Conservation (phyloP, 2,797 vertebrate species). For the Hyperoplus immaculatus region DNA sequence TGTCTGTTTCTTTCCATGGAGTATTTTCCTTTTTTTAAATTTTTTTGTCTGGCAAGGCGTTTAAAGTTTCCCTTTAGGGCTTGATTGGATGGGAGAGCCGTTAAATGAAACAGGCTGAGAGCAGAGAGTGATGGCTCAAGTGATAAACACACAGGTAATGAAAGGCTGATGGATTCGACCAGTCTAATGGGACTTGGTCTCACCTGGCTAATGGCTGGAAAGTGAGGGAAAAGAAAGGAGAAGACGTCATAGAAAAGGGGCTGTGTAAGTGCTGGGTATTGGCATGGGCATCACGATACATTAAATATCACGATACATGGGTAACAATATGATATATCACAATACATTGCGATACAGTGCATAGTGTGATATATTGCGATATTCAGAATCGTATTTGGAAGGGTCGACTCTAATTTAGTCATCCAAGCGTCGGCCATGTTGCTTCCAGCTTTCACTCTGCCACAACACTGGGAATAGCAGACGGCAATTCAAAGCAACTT, state of each 20-base stretch:
- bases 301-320: no score
- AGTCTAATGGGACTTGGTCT: constrained; percentile 66
- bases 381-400: no score
- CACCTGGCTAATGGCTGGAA: constrained; percentile 68
- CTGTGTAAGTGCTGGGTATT: neutral
- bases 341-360: no score
- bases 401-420: no score
- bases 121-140: constrained; percentile 64
- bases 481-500: no score
- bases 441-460: no score
- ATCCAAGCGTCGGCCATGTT: no score
- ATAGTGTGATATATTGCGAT: no score
- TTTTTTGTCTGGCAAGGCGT: constrained; percentile 48
- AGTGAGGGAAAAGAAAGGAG: constrained; percentile 24
- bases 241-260: constrained; percentile 40
- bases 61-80: constrained; percentile 63
- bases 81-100: constrained; percentile 58
- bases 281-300: no score
- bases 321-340: no score
- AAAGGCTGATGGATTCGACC: constrained; percentile 73
- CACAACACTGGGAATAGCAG: no score
- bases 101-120: constrained; percentile 63
- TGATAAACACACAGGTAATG: constrained; percentile 78
- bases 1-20: constrained; percentile 54
- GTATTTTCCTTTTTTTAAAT: constrained; percentile 40